phyloP scores from a whole-genome alignment of 2,888 invertebrate genomes.

The Pachydiplax longipennis region DNA sequence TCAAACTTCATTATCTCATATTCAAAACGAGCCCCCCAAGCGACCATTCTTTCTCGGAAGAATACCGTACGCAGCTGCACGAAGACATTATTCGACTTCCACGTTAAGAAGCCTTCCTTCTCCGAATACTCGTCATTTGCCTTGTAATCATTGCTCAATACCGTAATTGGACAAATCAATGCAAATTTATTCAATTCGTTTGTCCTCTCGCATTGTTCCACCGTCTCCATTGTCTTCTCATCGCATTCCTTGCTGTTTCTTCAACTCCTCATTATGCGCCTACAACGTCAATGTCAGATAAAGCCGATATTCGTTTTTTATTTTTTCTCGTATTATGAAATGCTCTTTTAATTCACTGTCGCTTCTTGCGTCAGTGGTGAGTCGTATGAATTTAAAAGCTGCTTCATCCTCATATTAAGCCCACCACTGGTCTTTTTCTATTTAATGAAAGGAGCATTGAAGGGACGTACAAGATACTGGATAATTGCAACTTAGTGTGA shows the following conservation, averaged over 20 bases:
- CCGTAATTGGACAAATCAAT: constrained; percentile 1
- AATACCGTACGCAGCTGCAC: neutral
- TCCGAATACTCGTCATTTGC: neutral
- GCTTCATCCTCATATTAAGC: too few species aligned
- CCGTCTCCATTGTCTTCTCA: neutral
- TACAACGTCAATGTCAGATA: neutral
- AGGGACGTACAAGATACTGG: too few species aligned
- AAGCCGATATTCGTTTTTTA: neutral
- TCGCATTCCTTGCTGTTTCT: neutral
- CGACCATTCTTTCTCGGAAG: neutral
- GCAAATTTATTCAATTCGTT: neutral
- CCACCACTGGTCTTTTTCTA: too few species aligned
- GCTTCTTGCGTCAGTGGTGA: too few species aligned
- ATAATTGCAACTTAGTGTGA: too few species aligned
- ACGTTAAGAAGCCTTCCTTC: neutral
- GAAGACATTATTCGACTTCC: neutral
- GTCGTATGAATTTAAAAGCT: too few species aligned
- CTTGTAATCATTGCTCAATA: neutral
- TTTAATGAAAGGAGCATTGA: too few species aligned
- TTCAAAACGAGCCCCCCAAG: neutral
- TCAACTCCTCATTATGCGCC: neutral
- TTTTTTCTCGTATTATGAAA: neutral
- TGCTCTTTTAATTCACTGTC: neutral
- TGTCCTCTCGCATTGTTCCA: neutral
- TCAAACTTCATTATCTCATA: too few species aligned